These are phyloP conservation scores for Acrobeloides nanus DNA, from an alignment of 2,888 invertebrate species.

Conservation along the genomic window DNA sequence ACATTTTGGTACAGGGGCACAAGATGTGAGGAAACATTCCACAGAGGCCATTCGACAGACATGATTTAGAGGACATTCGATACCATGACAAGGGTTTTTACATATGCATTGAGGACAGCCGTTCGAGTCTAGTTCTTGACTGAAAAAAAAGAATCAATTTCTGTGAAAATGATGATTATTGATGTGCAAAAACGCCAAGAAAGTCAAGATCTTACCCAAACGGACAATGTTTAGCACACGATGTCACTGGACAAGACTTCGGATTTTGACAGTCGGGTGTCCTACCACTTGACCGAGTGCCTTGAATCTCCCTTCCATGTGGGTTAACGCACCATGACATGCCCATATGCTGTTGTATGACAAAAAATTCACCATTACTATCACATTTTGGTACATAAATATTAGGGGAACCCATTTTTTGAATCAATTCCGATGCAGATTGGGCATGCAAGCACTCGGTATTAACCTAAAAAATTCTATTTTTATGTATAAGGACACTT, in stretches of 20 bases:
- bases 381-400: too few species aligned
- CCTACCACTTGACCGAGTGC: constrained; percentile 14
- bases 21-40: constrained; percentile 22
- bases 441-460: too few species aligned
- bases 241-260: constrained; percentile 26
- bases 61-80: constrained; percentile 38
- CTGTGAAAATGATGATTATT: too few species aligned
- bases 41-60: constrained; percentile 34
- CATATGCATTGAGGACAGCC: constrained; percentile 48
- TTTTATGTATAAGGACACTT: too few species aligned
- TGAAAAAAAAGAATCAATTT: constrained; percentile 7
- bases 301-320: constrained; percentile 36
- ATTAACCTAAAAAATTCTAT: too few species aligned
- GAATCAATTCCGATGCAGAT: too few species aligned
- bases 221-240: constrained; percentile 32
- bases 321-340: constrained; percentile 45
- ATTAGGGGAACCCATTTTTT: too few species aligned
- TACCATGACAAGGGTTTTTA: constrained; percentile 32
- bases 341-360: constrained; percentile 33
- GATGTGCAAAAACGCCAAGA: too few species aligned
- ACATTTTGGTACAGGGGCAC: constrained; percentile 15
- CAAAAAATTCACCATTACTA: constrained; percentile 31
- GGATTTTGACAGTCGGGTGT: constrained; percentile 31
- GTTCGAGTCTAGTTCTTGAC: constrained; percentile 30
- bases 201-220: constrained; percentile 28